A percentile compares a stretch with the other conserved stretches of the same genome.
These are phyloP conservation scores for Misgurnus mizolepis DNA, from an alignment of 2,113 vertebrate genomes.

Conservation along the genomic window DNA sequence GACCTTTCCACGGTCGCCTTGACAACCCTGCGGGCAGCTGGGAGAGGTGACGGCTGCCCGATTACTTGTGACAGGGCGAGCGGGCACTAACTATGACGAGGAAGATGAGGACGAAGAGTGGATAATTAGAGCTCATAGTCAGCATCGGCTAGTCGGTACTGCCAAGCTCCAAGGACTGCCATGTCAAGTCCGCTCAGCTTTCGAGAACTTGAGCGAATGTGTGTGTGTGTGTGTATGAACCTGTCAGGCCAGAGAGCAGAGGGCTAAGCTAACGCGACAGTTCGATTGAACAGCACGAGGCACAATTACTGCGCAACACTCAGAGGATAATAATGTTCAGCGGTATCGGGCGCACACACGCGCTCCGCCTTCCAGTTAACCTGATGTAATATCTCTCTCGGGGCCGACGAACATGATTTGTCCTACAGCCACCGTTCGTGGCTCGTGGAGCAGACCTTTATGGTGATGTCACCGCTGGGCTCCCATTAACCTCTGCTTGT, in stretches of 20 bases:
- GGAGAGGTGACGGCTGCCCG: constrained; percentile 55
- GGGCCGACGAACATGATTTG: constrained; percentile 41
- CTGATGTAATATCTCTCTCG: constrained; percentile 50
- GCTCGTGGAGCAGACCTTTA: constrained; percentile 11
- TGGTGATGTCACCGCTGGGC: not conserved
- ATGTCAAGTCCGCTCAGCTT: constrained; percentile 54
- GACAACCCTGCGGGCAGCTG: constrained; percentile 51
- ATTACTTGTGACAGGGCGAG: constrained; percentile 60
- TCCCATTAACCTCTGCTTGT: constrained; percentile 29
- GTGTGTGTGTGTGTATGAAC: constrained; percentile 55
- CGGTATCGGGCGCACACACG: constrained; percentile 48
- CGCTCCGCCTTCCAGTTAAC: constrained; percentile 35
- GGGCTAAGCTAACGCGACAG: constrained; percentile 72
- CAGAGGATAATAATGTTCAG: constrained; percentile 74
- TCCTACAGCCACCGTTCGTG: constrained; percentile 30
- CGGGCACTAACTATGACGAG: constrained; percentile 49
- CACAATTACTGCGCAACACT: constrained; percentile 73
- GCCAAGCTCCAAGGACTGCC: constrained; percentile 46
- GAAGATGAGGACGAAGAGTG: constrained; percentile 51
- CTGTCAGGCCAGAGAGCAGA: constrained; percentile 51
- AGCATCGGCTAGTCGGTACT: constrained; percentile 54
- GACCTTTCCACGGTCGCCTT: constrained; percentile 61
- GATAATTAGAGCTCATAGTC: constrained; percentile 76
- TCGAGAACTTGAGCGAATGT: constrained; percentile 36
- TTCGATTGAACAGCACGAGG: constrained; percentile 75